A percentile compares a stretch with the other conserved stretches of the same genome.
These are phyloP conservation scores for Xyrauchen texanus DNA, from an alignment of 2,113 vertebrate genomes.

Conservation along the genomic window DNA sequence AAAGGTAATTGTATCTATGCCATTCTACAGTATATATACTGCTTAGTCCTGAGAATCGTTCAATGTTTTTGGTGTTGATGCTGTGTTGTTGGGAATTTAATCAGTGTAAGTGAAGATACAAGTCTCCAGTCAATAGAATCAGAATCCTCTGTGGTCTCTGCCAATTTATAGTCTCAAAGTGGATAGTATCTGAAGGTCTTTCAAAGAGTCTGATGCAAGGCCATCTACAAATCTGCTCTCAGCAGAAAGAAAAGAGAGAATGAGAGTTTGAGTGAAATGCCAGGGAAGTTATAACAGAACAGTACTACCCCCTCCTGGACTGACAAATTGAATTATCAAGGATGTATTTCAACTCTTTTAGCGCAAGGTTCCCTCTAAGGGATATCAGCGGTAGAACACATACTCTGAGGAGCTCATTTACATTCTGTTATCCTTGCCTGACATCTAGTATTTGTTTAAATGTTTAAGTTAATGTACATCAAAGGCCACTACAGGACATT, in stretches of 20 bases:
- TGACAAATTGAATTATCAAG: conserved; percentile 21
- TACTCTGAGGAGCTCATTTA: neutral
- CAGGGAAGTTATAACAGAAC: conserved; percentile 34
- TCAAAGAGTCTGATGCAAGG: conserved; percentile 3
- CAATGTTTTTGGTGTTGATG: neutral
- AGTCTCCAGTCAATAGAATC: neutral
- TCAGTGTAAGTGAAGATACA: conserved; percentile 10
- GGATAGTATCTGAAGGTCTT: neutral
- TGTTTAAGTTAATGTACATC: conserved; percentile 3
- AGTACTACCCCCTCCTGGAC: conserved; percentile 53
- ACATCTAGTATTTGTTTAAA: neutral
- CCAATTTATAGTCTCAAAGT: conserved; percentile 16
- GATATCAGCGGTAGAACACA: neutral
- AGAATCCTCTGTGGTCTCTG: neutral
- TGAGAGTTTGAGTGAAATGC: neutral
- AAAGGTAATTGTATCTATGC: neutral
- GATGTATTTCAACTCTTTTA: neutral
- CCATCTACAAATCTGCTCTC: neutral
- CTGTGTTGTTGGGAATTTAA: conserved; percentile 17
- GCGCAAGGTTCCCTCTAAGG: neutral
- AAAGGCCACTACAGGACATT: neutral
- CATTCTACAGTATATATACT: too few relatives aligned
- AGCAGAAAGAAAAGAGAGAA: neutral
- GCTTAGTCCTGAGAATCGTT: neutral
- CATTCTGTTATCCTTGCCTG: neutral